Evolutionary conservation across 2,113 vertebrate genomes (phyloP), one percentile per base, ranked within the genome.

Genomic region (Epinephelus cyanopodus): DNA sequence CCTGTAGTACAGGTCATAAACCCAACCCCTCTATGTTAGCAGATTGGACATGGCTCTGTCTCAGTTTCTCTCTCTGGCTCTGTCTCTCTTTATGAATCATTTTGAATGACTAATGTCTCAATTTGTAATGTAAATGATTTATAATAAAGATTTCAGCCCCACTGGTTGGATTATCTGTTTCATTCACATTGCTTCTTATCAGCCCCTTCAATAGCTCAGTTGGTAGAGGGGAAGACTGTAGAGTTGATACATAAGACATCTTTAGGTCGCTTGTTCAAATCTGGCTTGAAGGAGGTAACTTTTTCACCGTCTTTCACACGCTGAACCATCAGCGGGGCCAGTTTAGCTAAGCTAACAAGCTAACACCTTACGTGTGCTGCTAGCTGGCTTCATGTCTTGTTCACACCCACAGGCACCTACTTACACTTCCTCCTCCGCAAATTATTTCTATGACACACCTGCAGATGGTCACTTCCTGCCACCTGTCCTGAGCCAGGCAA

Each of bases 191-290:
- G 52, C 23, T 2, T 6, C 8, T 45, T 11, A 45, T 7, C n/a
- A n/a, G n/a, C 47, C 69, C 95, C 93, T 97, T 97, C 94, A 95
- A 96, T 97, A 96, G 96, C 96, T 96, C 95, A 97, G 96, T 92
- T 96, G 96, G 96, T 96, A 96, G 96, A 97, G 96, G 74, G 92
- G 96, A 96, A 96, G 95, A 96, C 96, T 97, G 96, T 97, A 97
- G 97, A 53, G 52, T 19, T 7, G 1, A 2, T 18, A 6, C 2
- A 23, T 1, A 0, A n/a, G 85, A 29, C 0, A 90, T 90, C 86
- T 86, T 90, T 88, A 88, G 89, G 89, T 90, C 86, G 89, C 89
- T 90, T 86, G 86, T 90, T 90, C 86, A 54, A 88, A 84, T 88
- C 89, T 86, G 82, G 85, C 88, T 90, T 82, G 82, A 85, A 87